Percentiles rank a stretch among this genome's conserved stretches.
Conservation (phyloP, 2,113 vertebrate genomes). For the Solea senegalensis region DNA sequence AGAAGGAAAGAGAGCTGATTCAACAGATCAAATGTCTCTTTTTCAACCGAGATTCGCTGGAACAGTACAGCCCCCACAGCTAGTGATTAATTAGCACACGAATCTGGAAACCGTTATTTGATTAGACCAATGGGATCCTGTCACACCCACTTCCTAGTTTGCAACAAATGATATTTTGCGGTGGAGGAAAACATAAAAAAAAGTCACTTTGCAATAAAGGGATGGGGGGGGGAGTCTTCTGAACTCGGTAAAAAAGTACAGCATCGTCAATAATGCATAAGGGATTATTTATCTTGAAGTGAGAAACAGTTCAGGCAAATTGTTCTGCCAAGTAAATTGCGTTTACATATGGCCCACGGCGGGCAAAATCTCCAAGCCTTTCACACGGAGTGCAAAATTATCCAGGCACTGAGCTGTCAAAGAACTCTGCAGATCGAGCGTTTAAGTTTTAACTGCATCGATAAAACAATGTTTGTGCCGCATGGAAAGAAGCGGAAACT, state of each 20-base stretch:
- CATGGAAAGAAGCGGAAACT: neutral
- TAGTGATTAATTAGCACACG: constrained; percentile 77
- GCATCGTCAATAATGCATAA: constrained; percentile 66
- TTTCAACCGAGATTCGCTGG: constrained; percentile 40
- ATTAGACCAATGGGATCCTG: constrained; percentile 69
- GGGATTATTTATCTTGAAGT: constrained; percentile 71
- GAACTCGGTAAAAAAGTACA: neutral
- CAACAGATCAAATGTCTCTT: constrained; percentile 72
- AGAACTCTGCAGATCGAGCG: constrained; percentile 33
- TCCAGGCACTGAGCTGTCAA: constrained; percentile 51
- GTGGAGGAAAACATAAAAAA: neutral
- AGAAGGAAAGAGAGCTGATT: constrained; percentile 63
- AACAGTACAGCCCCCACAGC: constrained; percentile 65
- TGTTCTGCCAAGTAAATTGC: constrained; percentile 71
- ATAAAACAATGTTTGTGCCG: constrained; percentile 26
- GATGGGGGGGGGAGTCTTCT: neutral
- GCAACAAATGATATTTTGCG: constrained; percentile 47
- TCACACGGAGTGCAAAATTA: constrained; percentile 49
- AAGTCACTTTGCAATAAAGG: constrained; percentile 4
- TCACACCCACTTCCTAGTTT: constrained; percentile 59
- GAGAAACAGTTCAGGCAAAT: constrained; percentile 68
- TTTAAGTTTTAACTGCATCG: constrained; percentile 17
- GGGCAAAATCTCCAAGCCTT: constrained; percentile 50
- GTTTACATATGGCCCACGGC: constrained; percentile 66
- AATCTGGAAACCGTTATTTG: constrained; percentile 74